Evolutionary conservation across 2,797 vertebrate species (phyloP), one percentile per base, ranked within the genome.

Genomic region (Lithobates sylvaticus): DNA sequence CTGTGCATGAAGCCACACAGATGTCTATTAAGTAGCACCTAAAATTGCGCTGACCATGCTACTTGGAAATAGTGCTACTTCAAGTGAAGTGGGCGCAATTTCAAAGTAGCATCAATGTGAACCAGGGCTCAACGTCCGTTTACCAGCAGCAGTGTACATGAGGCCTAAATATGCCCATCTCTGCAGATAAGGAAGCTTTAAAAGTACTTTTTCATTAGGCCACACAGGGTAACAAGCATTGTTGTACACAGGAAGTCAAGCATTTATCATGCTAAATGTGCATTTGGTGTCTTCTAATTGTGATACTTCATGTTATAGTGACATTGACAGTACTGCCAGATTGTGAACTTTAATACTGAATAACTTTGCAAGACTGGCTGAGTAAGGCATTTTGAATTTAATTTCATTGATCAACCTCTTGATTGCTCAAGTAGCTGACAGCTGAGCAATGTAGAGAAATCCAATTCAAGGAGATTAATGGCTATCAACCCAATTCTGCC

Each of bases 351-450:
- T 39, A 39, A 10, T 6, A 71, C 2, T 71, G 21, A 61, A 61
- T 2, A 23, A 71, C 69, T 71, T 16, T 71, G 7, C 26, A 34
- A 36, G 34, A 21, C 34, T 71, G 32, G 69, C 34, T 23, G 34
- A 71, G 69, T 71, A 18, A 71, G 32, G 32, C 15, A 36, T 36
- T 39, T 39, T 71, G 21, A 34, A 36, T 36, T 71, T 23, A 36
- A 71, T 71, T 39, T 36, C 26, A 61, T 61, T 61, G 54, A 71
- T 71, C 69, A 21, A 23, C 9, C 69, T 71, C 32, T 71, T 71
- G 69, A 71, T 71, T 71, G 18, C 69, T 71, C 69, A 36, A 71
- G 69, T 23, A 71, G 69, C 32, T 23, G 34, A 61, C 54, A 61
- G 54, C 54, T 23, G 10, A 36, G 69, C 69, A 71, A 71, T 71